Evolutionary conservation across 2,113 vertebrate species (phyloP).

Genomic region (Aldabrachelys gigantea): DNA sequence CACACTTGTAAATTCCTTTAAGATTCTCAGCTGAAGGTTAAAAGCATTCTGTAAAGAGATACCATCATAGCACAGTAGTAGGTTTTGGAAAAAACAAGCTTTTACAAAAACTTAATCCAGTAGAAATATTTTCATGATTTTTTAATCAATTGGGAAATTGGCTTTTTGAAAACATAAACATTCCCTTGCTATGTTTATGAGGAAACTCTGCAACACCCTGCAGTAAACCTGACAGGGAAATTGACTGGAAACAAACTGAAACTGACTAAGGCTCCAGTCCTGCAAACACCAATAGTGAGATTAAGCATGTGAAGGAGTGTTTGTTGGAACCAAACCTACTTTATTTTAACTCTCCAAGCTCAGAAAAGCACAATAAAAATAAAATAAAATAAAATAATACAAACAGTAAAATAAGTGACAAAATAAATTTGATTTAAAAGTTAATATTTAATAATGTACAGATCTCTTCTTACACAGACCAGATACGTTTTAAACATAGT

Average conservation of each 20-base stretch:
- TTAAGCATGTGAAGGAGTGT: fast-evolving
- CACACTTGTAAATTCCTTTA: not conserved
- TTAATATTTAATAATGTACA: not conserved
- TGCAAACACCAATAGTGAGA: not conserved
- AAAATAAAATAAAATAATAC: not conserved
- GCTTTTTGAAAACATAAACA: not conserved
- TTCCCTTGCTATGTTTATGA: not conserved
- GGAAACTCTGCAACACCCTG: not conserved
- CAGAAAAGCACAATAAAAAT: not conserved
- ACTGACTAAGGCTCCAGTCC: not conserved
- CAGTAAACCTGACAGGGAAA: not conserved
- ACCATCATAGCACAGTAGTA: too few species aligned
- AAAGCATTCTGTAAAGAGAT: not conserved
- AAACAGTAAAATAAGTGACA: not conserved
- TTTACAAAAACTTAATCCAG: not conserved
- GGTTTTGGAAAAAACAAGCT: not conserved
- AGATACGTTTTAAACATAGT: not conserved
- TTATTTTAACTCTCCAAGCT: not conserved
- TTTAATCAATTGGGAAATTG: not conserved
- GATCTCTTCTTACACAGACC: not conserved
- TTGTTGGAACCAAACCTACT: not conserved
- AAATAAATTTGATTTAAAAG: not conserved
- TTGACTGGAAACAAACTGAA: conserved; percentile 10
- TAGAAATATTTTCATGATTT: not conserved
- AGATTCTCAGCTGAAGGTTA: not conserved